Conservation (phyloP, 2,113 vertebrate genomes). For the Hylia prasina region DNA sequence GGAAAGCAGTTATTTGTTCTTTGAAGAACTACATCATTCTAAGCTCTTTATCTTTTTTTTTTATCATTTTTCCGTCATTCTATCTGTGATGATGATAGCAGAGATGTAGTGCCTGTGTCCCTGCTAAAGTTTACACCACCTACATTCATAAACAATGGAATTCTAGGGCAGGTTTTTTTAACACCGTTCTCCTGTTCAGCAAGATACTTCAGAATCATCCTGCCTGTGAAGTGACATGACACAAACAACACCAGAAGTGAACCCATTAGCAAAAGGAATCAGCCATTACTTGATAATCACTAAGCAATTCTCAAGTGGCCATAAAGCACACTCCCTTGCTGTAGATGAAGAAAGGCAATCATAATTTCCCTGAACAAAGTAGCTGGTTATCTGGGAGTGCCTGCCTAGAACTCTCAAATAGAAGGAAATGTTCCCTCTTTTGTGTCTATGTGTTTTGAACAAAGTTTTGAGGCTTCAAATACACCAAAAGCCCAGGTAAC, state of each 20-base stretch:
- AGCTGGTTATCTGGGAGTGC: neutral
- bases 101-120: neutral
- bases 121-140: neutral
- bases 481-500: neutral
- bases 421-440: neutral
- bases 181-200: neutral
- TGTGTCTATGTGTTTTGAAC: neutral
- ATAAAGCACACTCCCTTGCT: neutral
- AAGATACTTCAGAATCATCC: slow-evolving; percentile 6
- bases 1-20: neutral
- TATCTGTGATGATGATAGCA: neutral
- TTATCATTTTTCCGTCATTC: neutral
- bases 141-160: neutral
- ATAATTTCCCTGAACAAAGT: slow-evolving; percentile 11
- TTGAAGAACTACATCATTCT: neutral
- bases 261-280: slow-evolving; percentile 50
- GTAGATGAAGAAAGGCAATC: slow-evolving; percentile 1
- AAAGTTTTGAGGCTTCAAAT: neutral
- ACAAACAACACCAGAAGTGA: slow-evolving; percentile 22
- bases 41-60: neutral
- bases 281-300: slow-evolving; percentile 39
- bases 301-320: slow-evolving; percentile 31
- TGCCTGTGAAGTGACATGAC: neutral
- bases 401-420: neutral
- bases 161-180: neutral